Base-by-base conservation (phyloP, 2,888 invertebrate genomes). In the Frankliniella intonsa region DNA sequence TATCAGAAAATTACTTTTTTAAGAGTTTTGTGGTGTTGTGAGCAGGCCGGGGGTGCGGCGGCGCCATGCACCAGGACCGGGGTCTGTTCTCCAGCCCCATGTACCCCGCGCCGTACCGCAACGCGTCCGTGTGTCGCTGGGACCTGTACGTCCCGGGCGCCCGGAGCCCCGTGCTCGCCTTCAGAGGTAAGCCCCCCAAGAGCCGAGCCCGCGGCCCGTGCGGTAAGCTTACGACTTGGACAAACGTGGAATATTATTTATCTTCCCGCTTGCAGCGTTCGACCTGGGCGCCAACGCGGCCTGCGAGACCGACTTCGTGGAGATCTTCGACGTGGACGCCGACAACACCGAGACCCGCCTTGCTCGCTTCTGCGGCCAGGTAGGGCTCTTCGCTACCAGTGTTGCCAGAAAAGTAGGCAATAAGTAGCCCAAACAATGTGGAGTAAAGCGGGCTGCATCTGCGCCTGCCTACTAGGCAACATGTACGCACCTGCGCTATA, bases 31-130 rank as follows among this genome's bases (percentile, higher is more conserved):
- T 62, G 62, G 38, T 62, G 19, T 62, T 11, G 62, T 62, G 55
- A 10, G 12, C 25, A 76, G 69, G 69, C 25, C 69, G 22, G 10
- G 69, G 69, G 8, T 76, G 69, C 69, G 69, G 69, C 69, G 69
- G 69, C 25, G 0, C 0, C 11, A 76, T 76, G 0, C 25, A 76
- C 69, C 69, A 25, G 12, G 25, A 22, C 22, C 8, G 12, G 10
- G 69, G 69, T 12, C 0, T 12, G 22, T 12, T 76, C 22, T 22
- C 69, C 25, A 76, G 69, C 69, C 69, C 69, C 22, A n/a, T 76
- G 69, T 76, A 76, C 69, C 69, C 69, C 22, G 69, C 69, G 69
- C 69, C 69, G 22, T 76, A 76, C 69, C 25, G 69, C 11, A 76
- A 76, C 69, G 25, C 22, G 22, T 9, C 69, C 69, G 25, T 25